phyloP scores from a whole-genome alignment of 2,888 invertebrate genomes.

The Eudemis profundana region DNA sequence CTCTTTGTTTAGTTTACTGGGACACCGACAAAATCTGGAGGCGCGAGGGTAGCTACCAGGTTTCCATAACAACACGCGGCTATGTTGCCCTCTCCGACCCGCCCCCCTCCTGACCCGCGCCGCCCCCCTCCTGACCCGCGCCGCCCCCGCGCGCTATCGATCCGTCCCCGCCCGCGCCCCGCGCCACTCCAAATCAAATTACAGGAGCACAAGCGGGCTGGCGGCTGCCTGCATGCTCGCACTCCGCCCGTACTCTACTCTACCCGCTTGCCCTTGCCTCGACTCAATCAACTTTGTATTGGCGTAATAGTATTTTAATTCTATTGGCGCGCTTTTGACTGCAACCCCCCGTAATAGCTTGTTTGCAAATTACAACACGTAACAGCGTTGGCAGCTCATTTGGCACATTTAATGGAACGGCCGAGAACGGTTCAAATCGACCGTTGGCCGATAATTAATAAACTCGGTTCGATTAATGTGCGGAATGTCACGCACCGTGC shows the following conservation, averaged over 20 bases:
- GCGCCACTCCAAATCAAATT: conserved; percentile 83
- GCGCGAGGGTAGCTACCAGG: conserved; percentile 78
- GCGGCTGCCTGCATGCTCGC: conserved; percentile 50
- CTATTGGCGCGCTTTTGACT: conserved; percentile 79
- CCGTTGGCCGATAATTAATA: conserved; percentile 52
- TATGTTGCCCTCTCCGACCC: conserved; percentile 59
- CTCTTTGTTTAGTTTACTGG: conserved; percentile 83
- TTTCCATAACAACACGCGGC: conserved; percentile 83
- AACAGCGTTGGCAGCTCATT: conserved; percentile 58
- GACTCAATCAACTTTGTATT: conserved; percentile 81
- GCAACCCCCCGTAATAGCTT: conserved; percentile 69
- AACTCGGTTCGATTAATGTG: conserved; percentile 46
- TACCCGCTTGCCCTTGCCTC: conserved; percentile 41
- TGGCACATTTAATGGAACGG: conserved; percentile 54
- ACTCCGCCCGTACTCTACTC: conserved; percentile 26
- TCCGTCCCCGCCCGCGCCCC: conserved; percentile 62
- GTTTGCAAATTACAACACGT: conserved; percentile 74
- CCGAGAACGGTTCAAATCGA: conserved; percentile 48
- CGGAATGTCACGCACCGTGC: conserved; percentile 21
- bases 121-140: conserved; percentile 44
- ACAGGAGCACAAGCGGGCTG: conserved; percentile 69
- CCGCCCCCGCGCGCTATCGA: conserved; percentile 58
- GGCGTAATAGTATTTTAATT: conserved; percentile 84
- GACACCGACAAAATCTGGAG: conserved; percentile 81
- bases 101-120: conserved; percentile 47